Base-by-base conservation (phyloP, 1,140 invertebrate species). In the Zaprionus tsacasi region DNA sequence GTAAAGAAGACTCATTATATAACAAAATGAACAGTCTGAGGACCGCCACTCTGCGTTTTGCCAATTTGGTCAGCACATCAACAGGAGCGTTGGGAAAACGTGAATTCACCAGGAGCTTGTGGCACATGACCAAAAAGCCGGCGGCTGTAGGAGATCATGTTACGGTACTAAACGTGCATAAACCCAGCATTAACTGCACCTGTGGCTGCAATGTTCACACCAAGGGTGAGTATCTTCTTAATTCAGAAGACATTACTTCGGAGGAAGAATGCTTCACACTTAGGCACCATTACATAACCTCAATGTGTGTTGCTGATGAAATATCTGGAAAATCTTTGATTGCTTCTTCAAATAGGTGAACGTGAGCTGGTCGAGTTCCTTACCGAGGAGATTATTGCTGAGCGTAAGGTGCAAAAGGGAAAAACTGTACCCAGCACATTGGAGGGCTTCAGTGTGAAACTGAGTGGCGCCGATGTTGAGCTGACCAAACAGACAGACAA, bases 371-470 rank as follows among this genome's bases (percentile, higher is more conserved):
- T 97, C 0, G 96, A 97, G 91, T 98, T 98, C 90, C 92, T 98
- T 0, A 95, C 95, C 5, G 97, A 98, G 92, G 98, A 98, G 93
- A 98, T 98, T 70, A 94, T 96, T 58, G 96, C 96, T 0, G 98
- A 98, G 92, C 96, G 95, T 73, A 97, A 97, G 92, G 94, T 96
- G 8, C 95, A 96, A 76, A 97, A 97, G 92, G 86, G 94, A 3
- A 96, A 96, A 91, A 94, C 94, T 0, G 94, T 97, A 78, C 96
- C 96, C 5, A 94, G 94, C n/a, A 95, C 95, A 81, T 74, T 98
- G 25, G 95, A 96, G 21, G 97, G 96, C 1, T 98, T 98, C 89
- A 93, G 94, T 76, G 95, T 98, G 0, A 95, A 95, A 58, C 93
- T 96, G 1, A 94, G 96, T 87, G 96, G 96, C 13, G 95, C 97